Evolutionary conservation across 2,797 vertebrate species (phyloP).

Genomic region (Parauchenoglanis ngamensis): DNA sequence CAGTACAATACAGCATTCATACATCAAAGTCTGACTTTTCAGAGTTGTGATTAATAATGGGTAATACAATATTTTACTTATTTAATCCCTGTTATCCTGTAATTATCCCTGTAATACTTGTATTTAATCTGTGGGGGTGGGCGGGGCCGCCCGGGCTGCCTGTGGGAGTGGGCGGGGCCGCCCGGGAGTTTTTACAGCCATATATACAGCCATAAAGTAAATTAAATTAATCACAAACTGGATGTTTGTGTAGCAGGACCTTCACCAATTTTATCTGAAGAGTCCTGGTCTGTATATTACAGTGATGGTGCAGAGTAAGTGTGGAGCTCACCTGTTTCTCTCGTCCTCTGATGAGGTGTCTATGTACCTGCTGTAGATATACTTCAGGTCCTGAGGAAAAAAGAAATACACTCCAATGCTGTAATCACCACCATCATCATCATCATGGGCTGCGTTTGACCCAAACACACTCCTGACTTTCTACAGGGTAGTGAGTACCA

Average conservation of each 20-base stretch:
- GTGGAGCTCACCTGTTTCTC: constrained; percentile 88
- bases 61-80: background rate
- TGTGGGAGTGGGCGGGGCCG: background rate
- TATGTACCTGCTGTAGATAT: constrained; percentile 93
- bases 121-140: background rate
- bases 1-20: background rate
- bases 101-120: no score
- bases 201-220: background rate
- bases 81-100: background rate
- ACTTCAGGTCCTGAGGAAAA: constrained; percentile 88
- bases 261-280: background rate
- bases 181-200: background rate
- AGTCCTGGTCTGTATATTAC: background rate
- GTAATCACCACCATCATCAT: background rate
- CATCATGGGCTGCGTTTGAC: no score
- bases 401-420: constrained; percentile 1
- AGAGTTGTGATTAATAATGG: background rate
- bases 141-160: background rate
- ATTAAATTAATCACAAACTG: no score
- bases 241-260: background rate
- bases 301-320: no score
- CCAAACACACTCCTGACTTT: background rate
- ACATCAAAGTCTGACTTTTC: background rate
- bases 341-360: constrained; percentile 86
- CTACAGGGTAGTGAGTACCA: background rate